Evolutionary conservation across 2,888 invertebrate genomes (phyloP), one percentile per base, ranked within the genome.

Genomic region (Netelia virgata): DNA sequence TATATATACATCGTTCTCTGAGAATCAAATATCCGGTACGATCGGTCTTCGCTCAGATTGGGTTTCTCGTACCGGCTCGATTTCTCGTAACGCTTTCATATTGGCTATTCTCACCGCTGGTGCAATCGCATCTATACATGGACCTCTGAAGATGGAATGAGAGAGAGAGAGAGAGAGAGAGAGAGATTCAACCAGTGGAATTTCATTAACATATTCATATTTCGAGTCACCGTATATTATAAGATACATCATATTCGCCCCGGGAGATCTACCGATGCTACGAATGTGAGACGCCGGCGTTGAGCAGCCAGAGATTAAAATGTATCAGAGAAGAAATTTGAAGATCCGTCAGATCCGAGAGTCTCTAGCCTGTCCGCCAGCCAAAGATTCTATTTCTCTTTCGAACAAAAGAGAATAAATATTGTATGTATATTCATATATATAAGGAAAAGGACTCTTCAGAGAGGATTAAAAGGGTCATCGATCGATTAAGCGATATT

Each of bases 151-250:
- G 3, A 28, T 0, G 28, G 3, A 28, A 28, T 28, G 28, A 28
- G 28, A 28, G 28, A 59, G 73, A 14, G 10, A 18, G 23, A 23
- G 36, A 70, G 72, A 66, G 73, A 23, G n/a, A 61, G 64, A 36
- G 77, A 68, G 64, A 69, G 43, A 28, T 28, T 28, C 70, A 70
- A 63, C 55, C 70, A 41, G 61, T 61, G 47, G 70, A 83, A 72
- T 82, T 83, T 59, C 77, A 81, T 84, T 81, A 84, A 77, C 81
- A 84, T 84, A 74, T 84, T 84, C 70, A 84, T 69, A 74, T 66
- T 78, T 23, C 59, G 43, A 64, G 74, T 55, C 63, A 20, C 57
- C 28, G 28, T 28, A 69, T 61, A 47, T 55, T 74, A 77, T 68
- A 59, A 28, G 50, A 23, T 23, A 14, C 9, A 66, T 64, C 50